Percentiles rank a stretch among this genome's conserved stretches.
Evolutionary conservation across 2,797 vertebrate species (phyloP).

Genomic region (Onychomys arenicola): DNA sequence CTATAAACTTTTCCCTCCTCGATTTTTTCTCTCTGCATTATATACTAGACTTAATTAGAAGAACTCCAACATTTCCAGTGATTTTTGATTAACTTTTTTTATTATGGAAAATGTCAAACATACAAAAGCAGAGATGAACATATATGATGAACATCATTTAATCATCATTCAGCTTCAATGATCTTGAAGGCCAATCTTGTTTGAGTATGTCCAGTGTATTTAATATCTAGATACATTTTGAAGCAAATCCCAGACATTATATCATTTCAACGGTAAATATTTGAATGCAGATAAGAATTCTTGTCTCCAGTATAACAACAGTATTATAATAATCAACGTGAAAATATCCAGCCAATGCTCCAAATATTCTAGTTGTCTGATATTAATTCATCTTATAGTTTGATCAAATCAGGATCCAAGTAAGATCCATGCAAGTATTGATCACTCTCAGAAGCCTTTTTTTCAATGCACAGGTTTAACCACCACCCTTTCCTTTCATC

Average conservation of each 20-base stretch:
- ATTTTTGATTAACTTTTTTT: slow-evolving; percentile 70
- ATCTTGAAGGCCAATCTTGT: slow-evolving; percentile 55
- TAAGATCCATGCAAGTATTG: slow-evolving; percentile 37
- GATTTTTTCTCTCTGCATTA: not conserved
- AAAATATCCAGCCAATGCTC: slow-evolving; percentile 53
- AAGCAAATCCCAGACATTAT: slow-evolving; percentile 55
- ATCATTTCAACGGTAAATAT: slow-evolving; percentile 61
- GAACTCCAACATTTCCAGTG: slow-evolving; percentile 29
- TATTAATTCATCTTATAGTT: slow-evolving; percentile 59
- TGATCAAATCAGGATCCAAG: slow-evolving; percentile 43
- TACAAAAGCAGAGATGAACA: slow-evolving; percentile 72
- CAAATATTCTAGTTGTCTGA: slow-evolving; percentile 40
- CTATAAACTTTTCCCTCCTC: not conserved
- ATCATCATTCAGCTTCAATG: slow-evolving; percentile 50
- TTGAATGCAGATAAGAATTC: slow-evolving; percentile 41
- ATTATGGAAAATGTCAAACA: slow-evolving; percentile 76
- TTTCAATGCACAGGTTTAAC: slow-evolving; percentile 43
- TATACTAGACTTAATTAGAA: slow-evolving; percentile 41
- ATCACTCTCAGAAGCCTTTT: slow-evolving; percentile 40
- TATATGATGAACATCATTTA: slow-evolving; percentile 60
- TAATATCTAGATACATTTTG: slow-evolving; percentile 42
- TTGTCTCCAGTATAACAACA: slow-evolving; percentile 58
- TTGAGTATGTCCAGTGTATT: slow-evolving; percentile 24
- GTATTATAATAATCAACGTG: slow-evolving; percentile 46
- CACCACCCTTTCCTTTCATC: slow-evolving; percentile 56